Conservation (phyloP, 30 jellyfish, hydroid and myxozoan species). For the Aurelia aurita complex sp. Pacific region DNA sequence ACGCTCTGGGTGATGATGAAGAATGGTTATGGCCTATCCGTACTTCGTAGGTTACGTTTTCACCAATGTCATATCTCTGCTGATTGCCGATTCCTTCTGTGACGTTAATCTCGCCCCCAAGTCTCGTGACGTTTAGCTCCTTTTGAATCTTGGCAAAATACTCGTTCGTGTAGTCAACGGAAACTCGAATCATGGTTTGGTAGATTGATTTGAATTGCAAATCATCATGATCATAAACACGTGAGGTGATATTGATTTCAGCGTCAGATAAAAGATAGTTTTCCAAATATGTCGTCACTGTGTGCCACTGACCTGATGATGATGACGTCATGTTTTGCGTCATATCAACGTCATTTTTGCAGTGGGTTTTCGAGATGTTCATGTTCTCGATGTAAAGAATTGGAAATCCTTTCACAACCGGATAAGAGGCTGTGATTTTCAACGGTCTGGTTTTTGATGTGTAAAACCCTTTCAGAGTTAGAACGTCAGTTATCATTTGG, state of each 20-base stretch:
- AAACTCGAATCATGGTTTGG: not conserved
- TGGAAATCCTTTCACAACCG: slow-evolving; percentile 27
- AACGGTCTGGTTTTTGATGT: slow-evolving; percentile 26
- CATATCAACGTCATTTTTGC: not conserved
- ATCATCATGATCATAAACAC: slow-evolving; percentile 29
- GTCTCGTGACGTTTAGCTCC: slow-evolving; percentile 1
- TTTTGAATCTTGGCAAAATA: not conserved
- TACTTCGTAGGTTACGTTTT: slow-evolving; percentile 19
- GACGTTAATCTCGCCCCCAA: slow-evolving; percentile 19
- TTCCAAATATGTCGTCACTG: not conserved
- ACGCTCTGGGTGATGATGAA: slow-evolving; percentile 32
- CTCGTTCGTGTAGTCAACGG: slow-evolving; percentile 27
- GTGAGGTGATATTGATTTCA: not conserved
- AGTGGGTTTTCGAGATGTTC: not conserved
- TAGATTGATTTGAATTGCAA: slow-evolving; percentile 3
- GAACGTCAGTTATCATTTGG: not conserved
- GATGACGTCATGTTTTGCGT: not conserved
- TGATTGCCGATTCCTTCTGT: not conserved
- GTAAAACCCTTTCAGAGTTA: slow-evolving; percentile 29
- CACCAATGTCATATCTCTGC: slow-evolving; percentile 19
- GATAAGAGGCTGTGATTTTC: slow-evolving; percentile 7
- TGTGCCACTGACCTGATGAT: not conserved
- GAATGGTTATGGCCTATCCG: not conserved
- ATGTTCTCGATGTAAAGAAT: slow-evolving; percentile 6
- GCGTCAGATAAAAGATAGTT: slow-evolving; percentile 30